Conservation (phyloP, 2,113 vertebrate genomes). For the Gadus chalcogrammus region DNA sequence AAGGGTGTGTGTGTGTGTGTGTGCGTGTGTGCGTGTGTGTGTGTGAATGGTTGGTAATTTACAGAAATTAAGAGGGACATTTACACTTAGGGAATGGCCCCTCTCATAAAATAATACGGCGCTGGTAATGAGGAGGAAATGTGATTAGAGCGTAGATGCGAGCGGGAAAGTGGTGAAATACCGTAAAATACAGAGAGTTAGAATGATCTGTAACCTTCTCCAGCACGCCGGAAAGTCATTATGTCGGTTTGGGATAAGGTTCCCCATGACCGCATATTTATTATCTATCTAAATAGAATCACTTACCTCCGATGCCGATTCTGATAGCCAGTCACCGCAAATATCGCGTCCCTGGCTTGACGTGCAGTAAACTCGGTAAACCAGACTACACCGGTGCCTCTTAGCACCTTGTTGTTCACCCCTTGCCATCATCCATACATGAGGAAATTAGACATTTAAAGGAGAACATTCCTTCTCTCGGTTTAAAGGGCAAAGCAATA, state of each 20-base stretch:
- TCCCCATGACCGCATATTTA: conserved; percentile 73
- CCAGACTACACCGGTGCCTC: conserved; percentile 32
- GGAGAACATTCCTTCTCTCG: background rate
- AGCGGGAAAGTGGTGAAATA: conserved; percentile 60
- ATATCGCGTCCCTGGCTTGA: conserved; percentile 54
- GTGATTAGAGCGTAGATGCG: conserved; percentile 60
- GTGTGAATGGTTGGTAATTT: too few relatives aligned
- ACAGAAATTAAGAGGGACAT: conserved; percentile 50
- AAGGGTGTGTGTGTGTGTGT: conserved; percentile 11
- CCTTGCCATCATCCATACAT: conserved; percentile 42
- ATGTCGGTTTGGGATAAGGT: conserved; percentile 71
- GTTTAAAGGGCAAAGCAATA: too few relatives aligned
- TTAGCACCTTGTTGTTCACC: conserved; percentile 57
- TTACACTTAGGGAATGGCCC: conserved; percentile 34
- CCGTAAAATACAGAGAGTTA: conserved; percentile 44
- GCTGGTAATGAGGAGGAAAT: conserved; percentile 60
- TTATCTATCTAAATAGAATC: conserved; percentile 78
- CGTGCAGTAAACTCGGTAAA: background rate
- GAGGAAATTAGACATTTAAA: conserved; percentile 46
- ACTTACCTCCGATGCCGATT: conserved; percentile 70
- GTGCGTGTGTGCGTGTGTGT: too few relatives aligned
- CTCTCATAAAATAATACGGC: conserved; percentile 43
- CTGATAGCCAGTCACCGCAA: conserved; percentile 68
- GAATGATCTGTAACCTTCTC: conserved; percentile 54
- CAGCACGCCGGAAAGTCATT: conserved; percentile 66